Conservation (phyloP, 2,797 vertebrate species). For the Cygnus olor region DNA sequence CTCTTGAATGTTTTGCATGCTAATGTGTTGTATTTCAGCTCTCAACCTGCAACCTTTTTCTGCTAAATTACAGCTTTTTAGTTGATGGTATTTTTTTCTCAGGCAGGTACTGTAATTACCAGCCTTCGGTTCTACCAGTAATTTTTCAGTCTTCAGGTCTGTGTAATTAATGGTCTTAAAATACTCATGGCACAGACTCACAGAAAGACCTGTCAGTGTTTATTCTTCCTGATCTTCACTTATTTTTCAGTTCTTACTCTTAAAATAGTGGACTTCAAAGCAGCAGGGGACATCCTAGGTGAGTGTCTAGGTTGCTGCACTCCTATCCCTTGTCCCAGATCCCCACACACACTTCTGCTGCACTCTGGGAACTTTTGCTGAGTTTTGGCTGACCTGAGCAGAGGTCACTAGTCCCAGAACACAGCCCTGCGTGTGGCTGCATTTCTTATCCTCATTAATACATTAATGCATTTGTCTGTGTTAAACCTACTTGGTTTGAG, state of each 20-base stretch:
- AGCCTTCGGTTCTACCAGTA: neutral
- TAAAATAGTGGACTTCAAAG: neutral
- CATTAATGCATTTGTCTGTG: neutral
- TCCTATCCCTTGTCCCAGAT: neutral
- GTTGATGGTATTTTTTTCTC: slow-evolving; percentile 1
- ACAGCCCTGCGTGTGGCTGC: neutral
- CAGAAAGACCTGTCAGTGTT: neutral
- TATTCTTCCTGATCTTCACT: neutral
- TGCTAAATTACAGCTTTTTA: neutral
- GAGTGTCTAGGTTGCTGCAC: neutral
- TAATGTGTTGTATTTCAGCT: neutral
- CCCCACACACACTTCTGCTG: neutral
- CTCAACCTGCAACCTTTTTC: neutral
- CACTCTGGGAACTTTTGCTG: neutral
- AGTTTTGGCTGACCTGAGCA: neutral
- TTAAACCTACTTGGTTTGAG: neutral
- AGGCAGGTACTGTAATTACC: neutral
- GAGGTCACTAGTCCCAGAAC: neutral
- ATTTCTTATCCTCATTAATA: neutral
- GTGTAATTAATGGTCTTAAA: neutral
- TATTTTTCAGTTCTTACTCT: neutral
- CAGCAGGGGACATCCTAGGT: neutral
- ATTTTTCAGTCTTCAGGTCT: neutral
- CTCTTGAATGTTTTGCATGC: neutral
- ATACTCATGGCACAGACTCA: neutral